Percentiles rank a stretch among this genome's conserved stretches.
phyloP scores from a whole-genome alignment of 2,113 vertebrate species.

The Cololabis saira region DNA sequence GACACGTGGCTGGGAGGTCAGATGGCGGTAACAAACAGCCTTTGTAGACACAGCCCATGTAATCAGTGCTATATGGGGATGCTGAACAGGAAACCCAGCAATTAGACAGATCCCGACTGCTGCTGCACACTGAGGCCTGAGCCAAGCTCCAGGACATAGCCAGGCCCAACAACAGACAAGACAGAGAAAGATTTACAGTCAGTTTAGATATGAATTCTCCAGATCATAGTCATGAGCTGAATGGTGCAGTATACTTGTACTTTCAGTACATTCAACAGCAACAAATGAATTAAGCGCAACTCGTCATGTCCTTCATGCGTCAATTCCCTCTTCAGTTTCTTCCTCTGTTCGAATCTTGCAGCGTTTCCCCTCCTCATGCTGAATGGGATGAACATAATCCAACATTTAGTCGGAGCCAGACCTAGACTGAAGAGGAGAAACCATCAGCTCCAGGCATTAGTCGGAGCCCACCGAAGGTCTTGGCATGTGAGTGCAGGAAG shows the following conservation, averaged over 20 bases:
- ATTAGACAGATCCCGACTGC: slow-evolving; percentile 11
- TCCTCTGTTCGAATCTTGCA: background rate
- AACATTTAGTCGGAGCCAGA: slow-evolving; percentile 33
- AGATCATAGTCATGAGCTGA: slow-evolving; percentile 38
- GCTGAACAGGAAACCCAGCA: background rate
- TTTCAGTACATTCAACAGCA: slow-evolving; percentile 70
- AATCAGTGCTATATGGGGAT: no score
- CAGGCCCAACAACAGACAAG: slow-evolving; percentile 5
- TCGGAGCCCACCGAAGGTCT: background rate
- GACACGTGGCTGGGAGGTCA: no score
- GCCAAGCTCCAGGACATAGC: slow-evolving; percentile 34
- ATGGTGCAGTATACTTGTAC: slow-evolving; percentile 41
- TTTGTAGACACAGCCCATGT: slow-evolving; percentile 4
- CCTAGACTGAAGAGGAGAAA: slow-evolving; percentile 11
- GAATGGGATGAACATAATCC: slow-evolving; percentile 17
- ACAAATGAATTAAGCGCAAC: slow-evolving; percentile 19
- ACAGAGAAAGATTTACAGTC: slow-evolving; percentile 17
- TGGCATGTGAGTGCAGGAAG: background rate
- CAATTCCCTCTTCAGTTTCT: slow-evolving; percentile 25
- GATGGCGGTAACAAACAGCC: no score
- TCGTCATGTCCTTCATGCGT: background rate
- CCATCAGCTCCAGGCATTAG: slow-evolving; percentile 13
- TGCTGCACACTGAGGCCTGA: slow-evolving; percentile 9
- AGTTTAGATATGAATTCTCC: slow-evolving; percentile 23
- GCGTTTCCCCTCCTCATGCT: background rate